A percentile compares a stretch with the other conserved stretches of the same genome.
These are phyloP conservation scores for Grallaria varia DNA, from an alignment of 2,113 vertebrate genomes.

Conservation along the genomic window DNA sequence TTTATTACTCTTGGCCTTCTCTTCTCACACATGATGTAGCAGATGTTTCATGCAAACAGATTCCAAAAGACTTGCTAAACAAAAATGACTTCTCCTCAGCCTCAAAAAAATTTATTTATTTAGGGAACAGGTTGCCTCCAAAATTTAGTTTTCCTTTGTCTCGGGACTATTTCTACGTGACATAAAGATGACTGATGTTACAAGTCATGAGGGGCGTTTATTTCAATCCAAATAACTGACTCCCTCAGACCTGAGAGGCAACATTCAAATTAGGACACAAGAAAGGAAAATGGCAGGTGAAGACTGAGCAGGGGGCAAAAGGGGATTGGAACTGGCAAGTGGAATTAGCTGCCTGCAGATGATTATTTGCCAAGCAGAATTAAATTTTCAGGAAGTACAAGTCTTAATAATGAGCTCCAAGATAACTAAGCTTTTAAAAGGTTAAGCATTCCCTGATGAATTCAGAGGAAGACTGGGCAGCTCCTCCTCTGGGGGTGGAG, in stretches of 20 bases:
- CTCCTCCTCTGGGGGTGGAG: not conserved
- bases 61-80: not conserved
- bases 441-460: not conserved
- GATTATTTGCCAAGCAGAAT: conserved; percentile 11
- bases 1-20: conserved; percentile 56
- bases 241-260: not conserved
- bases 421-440: not conserved
- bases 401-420: not conserved
- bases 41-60: conserved; percentile 12
- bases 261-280: not conserved
- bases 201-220: not conserved
- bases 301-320: not conserved
- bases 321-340: not conserved
- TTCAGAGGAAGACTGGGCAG: not conserved
- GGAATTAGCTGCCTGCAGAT: not conserved
- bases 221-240: not conserved
- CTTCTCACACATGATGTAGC: conserved; percentile 20
- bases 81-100: not conserved
- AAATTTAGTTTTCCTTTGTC: not conserved
- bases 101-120: not conserved
- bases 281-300: not conserved
- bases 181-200: not conserved
- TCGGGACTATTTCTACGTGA: not conserved
- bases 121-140: not conserved
- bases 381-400: not conserved